Base-by-base conservation (phyloP, 92 coral and sea anemone species). In the Diadumene lineata region DNA sequence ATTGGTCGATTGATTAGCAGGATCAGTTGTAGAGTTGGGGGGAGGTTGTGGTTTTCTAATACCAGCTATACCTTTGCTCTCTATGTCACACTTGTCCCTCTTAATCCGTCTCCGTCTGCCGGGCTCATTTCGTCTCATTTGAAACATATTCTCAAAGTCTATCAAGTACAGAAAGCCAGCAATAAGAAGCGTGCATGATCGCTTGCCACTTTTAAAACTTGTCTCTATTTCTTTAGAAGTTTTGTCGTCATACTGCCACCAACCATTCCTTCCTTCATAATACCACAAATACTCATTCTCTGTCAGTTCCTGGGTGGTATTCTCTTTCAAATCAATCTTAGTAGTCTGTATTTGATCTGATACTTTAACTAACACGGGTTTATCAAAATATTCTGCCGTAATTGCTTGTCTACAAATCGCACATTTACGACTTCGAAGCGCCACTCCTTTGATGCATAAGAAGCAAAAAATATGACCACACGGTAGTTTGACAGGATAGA, bases 71-170 rank as follows among this genome's bases (percentile, higher is more conserved):
- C 99, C 99, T 50, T 96, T 96, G 38, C 93, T 86, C 1, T 96
- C 99, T 7, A 88, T 97, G 79, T 86, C 97, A 18, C 84, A 64
- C 60, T 92, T 90, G 58, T 96, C 99, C 26, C 99, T 82, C 55
- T 96, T 96, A 24, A 96, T 96, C 66, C 99, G 79, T 57, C 99
- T 73, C 48, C 94, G 74, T 56, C 99, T 51, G 11, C 99, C 99
- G 0, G 99, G 99, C 56, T 96, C 99, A 43, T 92, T 96, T 75
- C 92, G 86, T 24, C 99, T 85, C 82, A 85, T 92, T 88, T 96
- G 99, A 76, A 92, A 90, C 99, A 96, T 96, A 72, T 92, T 92
- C 66, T 96, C 99, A 77, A 96, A 96, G 78, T 96, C 99, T 31
- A 96, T 82, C 43, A 89, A 81, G 60, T 96, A 96, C 25, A 96